phyloP scores from a whole-genome alignment of 2,888 invertebrate genomes.

The Liodrosophila aerea region DNA sequence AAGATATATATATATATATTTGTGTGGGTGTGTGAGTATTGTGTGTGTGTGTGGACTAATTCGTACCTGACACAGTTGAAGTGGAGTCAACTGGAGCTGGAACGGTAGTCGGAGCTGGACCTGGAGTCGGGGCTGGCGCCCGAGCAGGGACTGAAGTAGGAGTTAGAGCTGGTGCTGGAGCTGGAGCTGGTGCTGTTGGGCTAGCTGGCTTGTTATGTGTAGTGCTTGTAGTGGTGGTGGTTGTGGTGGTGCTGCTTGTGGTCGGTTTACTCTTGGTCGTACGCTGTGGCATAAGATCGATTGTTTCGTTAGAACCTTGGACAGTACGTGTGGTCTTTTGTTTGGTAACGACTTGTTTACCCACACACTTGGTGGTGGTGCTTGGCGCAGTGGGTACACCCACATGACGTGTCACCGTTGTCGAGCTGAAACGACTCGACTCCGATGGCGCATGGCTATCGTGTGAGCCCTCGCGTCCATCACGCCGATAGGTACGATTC shows the following conservation, averaged over 20 bases:
- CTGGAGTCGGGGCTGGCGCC: conserved; percentile 11
- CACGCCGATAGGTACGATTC: conserved; percentile 69
- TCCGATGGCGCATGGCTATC: conserved; percentile 81
- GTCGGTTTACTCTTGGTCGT: conserved; percentile 61
- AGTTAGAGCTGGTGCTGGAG: conserved; percentile 2
- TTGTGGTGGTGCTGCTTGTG: conserved; percentile 12
- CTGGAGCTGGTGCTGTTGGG: background rate
- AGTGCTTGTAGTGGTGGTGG: conserved; percentile 41
- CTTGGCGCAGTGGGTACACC: conserved; percentile 49
- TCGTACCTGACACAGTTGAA: conserved; percentile 79
- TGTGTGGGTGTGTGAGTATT: conserved; percentile 17
- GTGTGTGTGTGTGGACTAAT: conserved; percentile 60
- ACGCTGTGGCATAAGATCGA: conserved; percentile 67
- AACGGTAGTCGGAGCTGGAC: conserved; percentile 6
- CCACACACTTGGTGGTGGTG: conserved; percentile 61
- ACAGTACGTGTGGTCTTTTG: conserved; percentile 64
- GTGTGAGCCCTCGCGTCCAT: conserved; percentile 80
- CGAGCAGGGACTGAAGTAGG: conserved; percentile 10
- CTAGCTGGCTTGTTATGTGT: conserved; percentile 37
- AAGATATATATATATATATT: conserved; percentile 21
- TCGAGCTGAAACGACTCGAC: conserved; percentile 80
- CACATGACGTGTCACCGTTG: conserved; percentile 77
- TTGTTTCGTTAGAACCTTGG: conserved; percentile 70
- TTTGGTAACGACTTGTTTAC: conserved; percentile 63
- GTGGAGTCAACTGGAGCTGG: conserved; percentile 40